Percentiles rank a stretch among this genome's conserved stretches.
Evolutionary conservation across 2,113 vertebrate species (phyloP).

Genomic region (Cepphus grylle): DNA sequence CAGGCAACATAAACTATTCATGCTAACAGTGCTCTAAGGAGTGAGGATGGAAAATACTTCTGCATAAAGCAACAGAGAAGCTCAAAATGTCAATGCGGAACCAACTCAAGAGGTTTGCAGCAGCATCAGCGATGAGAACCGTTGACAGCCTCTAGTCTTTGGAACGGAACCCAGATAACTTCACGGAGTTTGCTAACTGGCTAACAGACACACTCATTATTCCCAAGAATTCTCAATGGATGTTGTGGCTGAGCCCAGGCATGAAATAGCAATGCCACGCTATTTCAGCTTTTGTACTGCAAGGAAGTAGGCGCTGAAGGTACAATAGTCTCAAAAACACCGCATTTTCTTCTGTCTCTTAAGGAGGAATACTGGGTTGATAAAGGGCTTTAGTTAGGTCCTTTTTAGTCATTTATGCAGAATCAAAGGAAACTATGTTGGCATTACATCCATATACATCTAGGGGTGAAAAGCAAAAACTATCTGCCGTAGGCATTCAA

Average conservation of each 20-base stretch:
- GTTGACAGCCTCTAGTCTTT: not conserved
- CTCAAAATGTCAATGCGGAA: not conserved
- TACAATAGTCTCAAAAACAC: not conserved
- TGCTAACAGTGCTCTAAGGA: not conserved
- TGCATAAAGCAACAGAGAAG: not conserved
- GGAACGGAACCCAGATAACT: not conserved
- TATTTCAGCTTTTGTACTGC: not conserved
- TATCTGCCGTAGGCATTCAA: not conserved
- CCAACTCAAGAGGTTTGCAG: not conserved
- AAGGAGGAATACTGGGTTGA: not conserved
- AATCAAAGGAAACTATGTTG: not conserved
- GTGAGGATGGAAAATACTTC: not conserved
- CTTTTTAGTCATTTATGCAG: not conserved
- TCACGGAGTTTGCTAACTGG: not conserved
- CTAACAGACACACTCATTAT: not conserved
- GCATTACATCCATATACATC: not conserved
- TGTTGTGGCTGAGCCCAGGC: not conserved
- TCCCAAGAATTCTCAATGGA: not conserved
- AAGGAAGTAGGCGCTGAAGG: not conserved
- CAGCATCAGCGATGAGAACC: not conserved
- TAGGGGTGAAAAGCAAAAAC: not conserved
- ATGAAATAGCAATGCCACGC: not conserved
- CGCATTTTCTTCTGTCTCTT: not conserved
- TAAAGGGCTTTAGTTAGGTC: not conserved
- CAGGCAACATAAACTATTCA: not conserved